These are phyloP conservation scores for Drosophila tropicalis DNA, from an alignment of 1,140 invertebrate genomes.

Conservation along the genomic window DNA sequence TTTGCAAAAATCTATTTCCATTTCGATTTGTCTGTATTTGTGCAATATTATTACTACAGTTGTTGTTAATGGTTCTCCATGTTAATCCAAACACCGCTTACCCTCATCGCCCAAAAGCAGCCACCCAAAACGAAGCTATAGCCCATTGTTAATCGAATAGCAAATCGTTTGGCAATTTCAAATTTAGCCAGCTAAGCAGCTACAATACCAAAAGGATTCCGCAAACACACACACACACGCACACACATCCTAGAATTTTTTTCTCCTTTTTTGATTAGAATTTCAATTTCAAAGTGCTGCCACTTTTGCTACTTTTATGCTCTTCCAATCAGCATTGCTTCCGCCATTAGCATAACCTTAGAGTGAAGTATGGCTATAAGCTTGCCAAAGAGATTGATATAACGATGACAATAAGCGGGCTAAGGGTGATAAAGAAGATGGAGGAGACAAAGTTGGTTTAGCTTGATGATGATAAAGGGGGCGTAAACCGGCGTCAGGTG, in stretches of 20 bases:
- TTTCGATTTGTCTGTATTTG: slow-evolving; percentile 60
- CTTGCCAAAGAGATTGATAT: slow-evolving; percentile 6
- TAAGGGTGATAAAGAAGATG: slow-evolving; percentile 3
- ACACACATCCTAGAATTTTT: slow-evolving; percentile 11
- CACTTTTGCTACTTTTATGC: slow-evolving; percentile 79
- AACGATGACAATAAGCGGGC: background rate
- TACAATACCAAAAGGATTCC: slow-evolving; percentile 28
- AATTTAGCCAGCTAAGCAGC: slow-evolving; percentile 74
- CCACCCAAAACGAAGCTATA: slow-evolving; percentile 9
- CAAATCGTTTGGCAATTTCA: slow-evolving; percentile 75
- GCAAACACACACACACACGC: slow-evolving; percentile 20
- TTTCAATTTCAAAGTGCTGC: slow-evolving; percentile 77
- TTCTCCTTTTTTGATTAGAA: slow-evolving; percentile 72
- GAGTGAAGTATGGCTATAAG: slow-evolving; percentile 24
- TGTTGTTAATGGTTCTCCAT: slow-evolving; percentile 20
- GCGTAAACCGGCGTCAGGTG: slow-evolving; percentile 60
- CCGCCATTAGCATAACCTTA: slow-evolving; percentile 75
- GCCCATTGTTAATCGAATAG: slow-evolving; percentile 71
- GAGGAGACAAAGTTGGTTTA: background rate
- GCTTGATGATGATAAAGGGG: slow-evolving; percentile 22
- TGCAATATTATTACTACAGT: slow-evolving; percentile 31
- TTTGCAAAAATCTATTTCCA: slow-evolving; percentile 74
- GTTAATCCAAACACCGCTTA: background rate
- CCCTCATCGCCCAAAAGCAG: slow-evolving; percentile 1
- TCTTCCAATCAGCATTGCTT: slow-evolving; percentile 71